Evolutionary conservation across 2,888 invertebrate species (phyloP).

Genomic region (Cecidostiba fungosa): DNA sequence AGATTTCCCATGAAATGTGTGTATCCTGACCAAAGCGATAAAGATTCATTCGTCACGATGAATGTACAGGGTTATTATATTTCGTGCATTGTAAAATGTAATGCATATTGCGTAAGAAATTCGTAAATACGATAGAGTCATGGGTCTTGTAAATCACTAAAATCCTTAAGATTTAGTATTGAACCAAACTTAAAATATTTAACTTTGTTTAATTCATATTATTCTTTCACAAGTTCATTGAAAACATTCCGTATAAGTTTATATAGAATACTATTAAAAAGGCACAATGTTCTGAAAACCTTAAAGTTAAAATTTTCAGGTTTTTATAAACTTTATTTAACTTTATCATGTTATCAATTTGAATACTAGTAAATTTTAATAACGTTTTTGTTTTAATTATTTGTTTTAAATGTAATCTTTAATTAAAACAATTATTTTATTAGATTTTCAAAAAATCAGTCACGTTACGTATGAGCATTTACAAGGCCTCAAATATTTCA

Average conservation of each 20-base stretch:
- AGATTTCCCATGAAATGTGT: slow-evolving; percentile 44
- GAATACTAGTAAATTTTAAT: slow-evolving; percentile 15
- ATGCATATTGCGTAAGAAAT: slow-evolving; percentile 23
- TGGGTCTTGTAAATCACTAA: slow-evolving; percentile 52
- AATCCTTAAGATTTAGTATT: slow-evolving; percentile 10
- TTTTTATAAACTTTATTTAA: slow-evolving; percentile 29
- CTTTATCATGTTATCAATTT: slow-evolving; percentile 30
- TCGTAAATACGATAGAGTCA: slow-evolving; percentile 4
- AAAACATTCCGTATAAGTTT: slow-evolving; percentile 48
- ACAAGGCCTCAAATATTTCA: slow-evolving; percentile 51
- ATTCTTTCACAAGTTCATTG: slow-evolving; percentile 9
- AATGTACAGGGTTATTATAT: slow-evolving; percentile 46
- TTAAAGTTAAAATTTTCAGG: slow-evolving; percentile 33
- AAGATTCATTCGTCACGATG: slow-evolving; percentile 33
- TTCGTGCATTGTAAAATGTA: slow-evolving; percentile 30
- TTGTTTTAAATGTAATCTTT: neutral
- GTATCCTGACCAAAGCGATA: slow-evolving; percentile 57
- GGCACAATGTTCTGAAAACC: neutral
- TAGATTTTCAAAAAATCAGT: neutral
- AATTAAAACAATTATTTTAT: neutral
- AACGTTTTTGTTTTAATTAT: slow-evolving; percentile 22
- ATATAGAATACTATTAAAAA: neutral
- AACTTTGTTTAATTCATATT: slow-evolving; percentile 15
- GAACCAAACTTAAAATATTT: slow-evolving; percentile 25
- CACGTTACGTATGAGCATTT: slow-evolving; percentile 37